These are phyloP conservation scores for Cryptocephalus primarius DNA, from an alignment of 2,888 invertebrate species.

Conservation along the genomic window DNA sequence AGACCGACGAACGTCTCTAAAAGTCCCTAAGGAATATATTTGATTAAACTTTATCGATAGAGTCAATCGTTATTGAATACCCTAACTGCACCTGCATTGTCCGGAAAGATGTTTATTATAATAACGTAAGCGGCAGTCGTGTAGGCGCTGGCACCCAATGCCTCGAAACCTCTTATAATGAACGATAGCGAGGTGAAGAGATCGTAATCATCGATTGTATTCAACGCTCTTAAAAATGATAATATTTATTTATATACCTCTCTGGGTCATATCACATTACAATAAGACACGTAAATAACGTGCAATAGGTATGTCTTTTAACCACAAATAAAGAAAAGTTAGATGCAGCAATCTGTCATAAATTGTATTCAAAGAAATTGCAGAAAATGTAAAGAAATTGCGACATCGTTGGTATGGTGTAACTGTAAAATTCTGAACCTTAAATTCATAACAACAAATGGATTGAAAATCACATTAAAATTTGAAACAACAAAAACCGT, in stretches of 20 bases:
- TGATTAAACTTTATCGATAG: not conserved
- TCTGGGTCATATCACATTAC: not conserved
- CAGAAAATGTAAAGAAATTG: too few relatives aligned
- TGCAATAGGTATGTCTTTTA: too few relatives aligned
- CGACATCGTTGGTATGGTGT: too few relatives aligned
- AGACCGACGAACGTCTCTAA: conserved; percentile 70
- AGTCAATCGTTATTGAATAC: conserved; percentile 25
- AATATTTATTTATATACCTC: not conserved
- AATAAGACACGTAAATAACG: too few relatives aligned
- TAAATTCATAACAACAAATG: too few relatives aligned
- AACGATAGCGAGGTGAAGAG: conserved; percentile 59
- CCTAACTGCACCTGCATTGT: conserved; percentile 60
- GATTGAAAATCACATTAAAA: too few relatives aligned
- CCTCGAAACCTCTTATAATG: conserved; percentile 59
- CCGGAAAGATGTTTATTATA: conserved; percentile 63
- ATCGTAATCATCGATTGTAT: conserved; percentile 46
- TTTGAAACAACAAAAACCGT: too few relatives aligned
- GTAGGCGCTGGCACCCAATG: conserved; percentile 63
- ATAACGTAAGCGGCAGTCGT: conserved; percentile 68
- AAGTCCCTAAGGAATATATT: conserved; percentile 44
- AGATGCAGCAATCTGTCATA: too few relatives aligned
- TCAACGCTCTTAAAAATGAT: conserved; percentile 44
- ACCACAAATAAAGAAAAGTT: too few relatives aligned
- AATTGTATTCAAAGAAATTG: too few relatives aligned
- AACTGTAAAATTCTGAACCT: too few relatives aligned